Percentiles rank a stretch among this genome's conserved stretches.
Evolutionary conservation across 2,888 invertebrate species (phyloP).

Genomic region (Panopea generosa): DNA sequence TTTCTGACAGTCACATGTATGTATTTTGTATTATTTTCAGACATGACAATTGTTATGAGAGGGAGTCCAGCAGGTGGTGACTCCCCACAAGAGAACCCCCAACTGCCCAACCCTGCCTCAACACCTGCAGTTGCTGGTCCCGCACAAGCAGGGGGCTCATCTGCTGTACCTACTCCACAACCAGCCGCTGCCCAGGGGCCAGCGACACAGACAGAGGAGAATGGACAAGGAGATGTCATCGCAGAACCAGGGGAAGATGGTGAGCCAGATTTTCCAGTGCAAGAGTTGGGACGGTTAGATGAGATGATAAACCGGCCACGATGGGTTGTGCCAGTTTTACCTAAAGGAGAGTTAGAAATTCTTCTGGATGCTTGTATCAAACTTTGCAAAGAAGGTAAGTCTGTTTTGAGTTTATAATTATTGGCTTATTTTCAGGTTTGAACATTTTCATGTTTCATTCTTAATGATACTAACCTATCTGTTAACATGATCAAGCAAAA

Average conservation of each 20-base stretch:
- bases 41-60: constrained; percentile 84
- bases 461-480: too few species aligned
- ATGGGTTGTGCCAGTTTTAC: constrained; percentile 98
- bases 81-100: constrained; percentile 78
- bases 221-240: constrained; percentile 71
- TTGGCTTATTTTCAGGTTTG: not conserved
- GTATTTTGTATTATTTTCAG: constrained; percentile 35
- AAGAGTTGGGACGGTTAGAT: constrained; percentile 94
- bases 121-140: constrained; percentile 31
- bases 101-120: constrained; percentile 39
- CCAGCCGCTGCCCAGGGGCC: constrained; percentile 12
- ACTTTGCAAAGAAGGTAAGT: constrained; percentile 92
- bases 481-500: too few species aligned
- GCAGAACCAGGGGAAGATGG: constrained; percentile 73
- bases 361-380: constrained; percentile 95
- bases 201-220: constrained; percentile 62
- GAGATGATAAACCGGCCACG: constrained; percentile 98
- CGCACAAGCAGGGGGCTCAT: constrained; percentile 20
- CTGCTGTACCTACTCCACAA: constrained; percentile 15
- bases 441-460: too few species aligned
- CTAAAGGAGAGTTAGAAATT: constrained; percentile 97
- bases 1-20: too few species aligned
- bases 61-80: constrained; percentile 83
- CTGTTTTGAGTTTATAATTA: not conserved
- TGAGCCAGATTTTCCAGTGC: constrained; percentile 91